Conservation (phyloP, 2,797 vertebrate genomes). For the Aeoliscus strigatus region DNA sequence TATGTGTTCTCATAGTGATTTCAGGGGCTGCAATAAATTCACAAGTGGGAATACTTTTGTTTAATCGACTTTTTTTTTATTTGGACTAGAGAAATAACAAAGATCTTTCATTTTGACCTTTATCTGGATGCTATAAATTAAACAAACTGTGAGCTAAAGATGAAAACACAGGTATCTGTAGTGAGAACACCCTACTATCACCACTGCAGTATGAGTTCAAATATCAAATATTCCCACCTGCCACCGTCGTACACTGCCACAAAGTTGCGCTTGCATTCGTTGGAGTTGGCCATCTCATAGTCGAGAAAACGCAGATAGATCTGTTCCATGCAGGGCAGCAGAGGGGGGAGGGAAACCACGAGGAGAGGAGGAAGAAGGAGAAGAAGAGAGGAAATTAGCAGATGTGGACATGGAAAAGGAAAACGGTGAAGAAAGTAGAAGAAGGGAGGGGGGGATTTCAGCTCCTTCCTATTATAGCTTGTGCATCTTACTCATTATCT, state of each 20-base stretch:
- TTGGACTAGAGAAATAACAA: too few relatives aligned
- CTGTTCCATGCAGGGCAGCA: constrained; percentile 59
- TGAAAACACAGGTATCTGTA: too few relatives aligned
- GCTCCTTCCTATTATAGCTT: constrained; percentile 14
- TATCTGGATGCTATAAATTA: too few relatives aligned
- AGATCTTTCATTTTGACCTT: too few relatives aligned
- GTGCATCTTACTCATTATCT: constrained; percentile 31
- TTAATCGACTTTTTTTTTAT: too few relatives aligned
- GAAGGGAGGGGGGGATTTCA: constrained; percentile 13
- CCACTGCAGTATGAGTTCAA: too few relatives aligned
- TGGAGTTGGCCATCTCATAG: constrained; percentile 99
- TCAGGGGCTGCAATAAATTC: too few relatives aligned
- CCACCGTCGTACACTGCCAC: constrained; percentile 97
- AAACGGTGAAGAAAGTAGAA: constrained; percentile 8
- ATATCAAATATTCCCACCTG: constrained; percentile 56
- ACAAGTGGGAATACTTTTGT: too few relatives aligned
- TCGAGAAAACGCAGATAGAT: constrained; percentile 97
- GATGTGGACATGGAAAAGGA: constrained; percentile 7
- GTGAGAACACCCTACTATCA: too few relatives aligned
- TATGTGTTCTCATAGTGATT: too few relatives aligned
- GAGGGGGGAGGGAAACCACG: neutral
- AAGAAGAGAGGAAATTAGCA: constrained; percentile 13
- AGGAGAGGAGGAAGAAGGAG: constrained; percentile 9
- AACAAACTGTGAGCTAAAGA: too few relatives aligned
- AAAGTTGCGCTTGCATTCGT: constrained; percentile 97